These are phyloP conservation scores for Ectropis grisescens DNA, from an alignment of 1,140 invertebrate genomes.

Conservation along the genomic window DNA sequence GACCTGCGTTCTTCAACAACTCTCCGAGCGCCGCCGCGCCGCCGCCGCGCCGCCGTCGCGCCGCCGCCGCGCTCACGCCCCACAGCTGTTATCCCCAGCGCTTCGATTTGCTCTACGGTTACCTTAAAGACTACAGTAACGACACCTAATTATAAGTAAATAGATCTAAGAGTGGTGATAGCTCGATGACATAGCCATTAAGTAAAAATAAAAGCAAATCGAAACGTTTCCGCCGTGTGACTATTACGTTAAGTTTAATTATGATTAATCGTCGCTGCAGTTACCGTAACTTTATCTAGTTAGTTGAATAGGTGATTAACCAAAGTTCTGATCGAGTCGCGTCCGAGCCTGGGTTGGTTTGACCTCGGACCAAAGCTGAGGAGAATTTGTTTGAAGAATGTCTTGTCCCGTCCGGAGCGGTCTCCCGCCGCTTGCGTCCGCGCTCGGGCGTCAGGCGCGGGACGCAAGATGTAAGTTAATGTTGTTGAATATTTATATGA, in stretches of 20 bases:
- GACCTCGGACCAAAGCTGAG: conserved; percentile 31
- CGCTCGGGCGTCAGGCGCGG: too few relatives aligned
- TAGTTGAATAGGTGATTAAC: conserved; percentile 60
- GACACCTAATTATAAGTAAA: too few relatives aligned
- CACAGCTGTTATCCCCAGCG: too few relatives aligned
- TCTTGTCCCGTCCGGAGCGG: conserved; percentile 47
- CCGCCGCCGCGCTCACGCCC: conserved; percentile 26
- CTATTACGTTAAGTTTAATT: too few relatives aligned
- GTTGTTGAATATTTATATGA: conserved; percentile 34
- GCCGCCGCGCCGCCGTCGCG: too few relatives aligned
- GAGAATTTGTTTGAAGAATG: too few relatives aligned
- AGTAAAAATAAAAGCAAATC: too few relatives aligned
- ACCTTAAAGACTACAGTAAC: too few relatives aligned
- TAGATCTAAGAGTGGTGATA: too few relatives aligned
- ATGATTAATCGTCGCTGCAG: conserved; percentile 48
- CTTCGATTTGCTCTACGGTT: too few relatives aligned
- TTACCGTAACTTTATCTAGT: conserved; percentile 61
- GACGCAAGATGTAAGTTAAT: conserved; percentile 25
- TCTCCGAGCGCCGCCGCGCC: conserved; percentile 1
- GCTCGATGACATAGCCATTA: too few relatives aligned
- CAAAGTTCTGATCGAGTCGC: conserved; percentile 55
- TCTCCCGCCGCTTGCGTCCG: not conserved
- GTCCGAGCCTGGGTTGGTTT: conserved; percentile 38
- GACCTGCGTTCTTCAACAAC: conserved; percentile 1
- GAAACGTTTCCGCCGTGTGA: too few relatives aligned